Conservation (phyloP, 2,797 vertebrate genomes). For the Botia almorhae region DNA sequence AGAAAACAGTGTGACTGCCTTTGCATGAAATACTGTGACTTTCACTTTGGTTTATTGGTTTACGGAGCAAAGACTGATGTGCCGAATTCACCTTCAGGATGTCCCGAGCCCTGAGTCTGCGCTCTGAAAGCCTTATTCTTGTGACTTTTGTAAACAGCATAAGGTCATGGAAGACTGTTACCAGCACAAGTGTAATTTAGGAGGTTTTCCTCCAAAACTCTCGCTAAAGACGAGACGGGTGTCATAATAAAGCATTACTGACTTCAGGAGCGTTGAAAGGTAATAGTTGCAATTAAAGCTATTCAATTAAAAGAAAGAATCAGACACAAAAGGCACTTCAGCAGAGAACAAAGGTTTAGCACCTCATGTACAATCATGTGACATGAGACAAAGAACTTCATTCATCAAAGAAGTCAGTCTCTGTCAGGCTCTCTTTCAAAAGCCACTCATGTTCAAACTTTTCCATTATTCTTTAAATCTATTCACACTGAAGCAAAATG, state of each 20-base stretch:
- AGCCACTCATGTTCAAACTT: background rate
- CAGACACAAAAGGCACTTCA: background rate
- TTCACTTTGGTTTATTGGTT: background rate
- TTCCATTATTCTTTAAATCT: background rate
- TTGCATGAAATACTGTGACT: background rate
- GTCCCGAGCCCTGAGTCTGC: too few relatives aligned
- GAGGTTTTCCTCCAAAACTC: background rate
- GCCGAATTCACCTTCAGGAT: background rate
- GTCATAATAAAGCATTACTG: constrained; percentile 9
- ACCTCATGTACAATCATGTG: background rate
- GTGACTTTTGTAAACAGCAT: constrained; percentile 11
- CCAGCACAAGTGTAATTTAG: background rate
- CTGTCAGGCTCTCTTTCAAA: background rate
- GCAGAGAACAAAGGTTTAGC: background rate
- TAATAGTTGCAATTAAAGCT: constrained; percentile 33
- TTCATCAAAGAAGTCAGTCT: background rate
- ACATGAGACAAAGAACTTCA: background rate
- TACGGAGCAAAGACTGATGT: constrained; percentile 2
- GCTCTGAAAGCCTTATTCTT: background rate
- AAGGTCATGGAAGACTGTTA: background rate
- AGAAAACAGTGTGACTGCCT: background rate
- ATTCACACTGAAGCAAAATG: background rate
- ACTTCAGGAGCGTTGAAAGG: background rate
- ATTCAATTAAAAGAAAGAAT: constrained; percentile 7
- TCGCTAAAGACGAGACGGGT: background rate